A percentile compares a stretch with the other conserved stretches of the same genome.
These are phyloP conservation scores for Actinemys pallida DNA, from an alignment of 2,113 vertebrate species.

Conservation along the genomic window DNA sequence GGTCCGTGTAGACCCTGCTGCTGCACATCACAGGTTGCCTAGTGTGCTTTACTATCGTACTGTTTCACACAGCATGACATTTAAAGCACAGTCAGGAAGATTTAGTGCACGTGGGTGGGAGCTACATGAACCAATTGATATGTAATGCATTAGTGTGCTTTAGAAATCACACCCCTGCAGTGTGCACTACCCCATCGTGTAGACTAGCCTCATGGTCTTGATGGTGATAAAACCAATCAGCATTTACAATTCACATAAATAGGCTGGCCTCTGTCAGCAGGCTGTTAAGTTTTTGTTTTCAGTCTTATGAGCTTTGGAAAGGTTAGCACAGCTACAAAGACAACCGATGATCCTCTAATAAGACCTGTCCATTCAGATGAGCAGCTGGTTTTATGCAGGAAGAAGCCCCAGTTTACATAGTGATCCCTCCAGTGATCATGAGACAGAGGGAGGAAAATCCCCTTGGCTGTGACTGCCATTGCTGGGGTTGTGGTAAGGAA, in stretches of 20 bases:
- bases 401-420: slow-evolving; percentile 25
- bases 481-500: slow-evolving; percentile 42
- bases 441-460: slow-evolving; percentile 4
- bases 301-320: neutral
- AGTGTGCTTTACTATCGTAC: neutral
- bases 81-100: neutral
- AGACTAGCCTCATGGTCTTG: neutral
- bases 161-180: neutral
- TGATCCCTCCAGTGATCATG: slow-evolving; percentile 18
- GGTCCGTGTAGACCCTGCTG: neutral
- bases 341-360: neutral
- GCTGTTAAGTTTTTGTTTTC: neutral
- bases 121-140: neutral
- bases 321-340: neutral
- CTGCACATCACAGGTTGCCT: neutral
- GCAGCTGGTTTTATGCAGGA: neutral
- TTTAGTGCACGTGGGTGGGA: neutral
- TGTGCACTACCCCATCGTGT: neutral
- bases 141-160: neutral
- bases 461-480: neutral
- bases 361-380: neutral
- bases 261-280: neutral
- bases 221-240: neutral
- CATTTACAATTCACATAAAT: neutral
- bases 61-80: neutral